These are phyloP conservation scores for Diabrotica balteata DNA, from an alignment of 2,888 invertebrate species.

Conservation along the genomic window DNA sequence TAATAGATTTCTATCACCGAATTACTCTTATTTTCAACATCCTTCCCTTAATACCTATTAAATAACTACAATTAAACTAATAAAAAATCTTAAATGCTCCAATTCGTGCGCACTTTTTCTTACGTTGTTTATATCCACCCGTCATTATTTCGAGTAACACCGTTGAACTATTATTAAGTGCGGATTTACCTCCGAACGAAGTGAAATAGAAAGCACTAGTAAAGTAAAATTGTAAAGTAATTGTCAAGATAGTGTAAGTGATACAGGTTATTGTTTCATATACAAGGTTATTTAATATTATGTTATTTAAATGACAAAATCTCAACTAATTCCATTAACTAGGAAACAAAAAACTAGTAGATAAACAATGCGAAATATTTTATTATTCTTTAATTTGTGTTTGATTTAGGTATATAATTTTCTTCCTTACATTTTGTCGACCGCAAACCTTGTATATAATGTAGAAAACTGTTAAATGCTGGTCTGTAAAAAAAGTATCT, in stretches of 20 bases:
- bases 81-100: constrained; percentile 7
- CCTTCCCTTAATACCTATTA: background rate
- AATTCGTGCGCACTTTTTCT: constrained; percentile 1
- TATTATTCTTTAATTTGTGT: too few species aligned
- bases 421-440: too few species aligned
- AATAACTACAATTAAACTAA: constrained; percentile 10
- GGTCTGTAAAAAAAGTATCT: too few species aligned
- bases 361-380: too few species aligned
- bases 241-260: background rate
- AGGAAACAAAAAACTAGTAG: too few species aligned
- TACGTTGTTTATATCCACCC: background rate
- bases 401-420: too few species aligned
- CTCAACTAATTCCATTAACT: too few species aligned
- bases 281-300: background rate
- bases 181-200: constrained; percentile 1
- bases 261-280: background rate
- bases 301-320: too few species aligned
- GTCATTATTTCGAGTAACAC: constrained; percentile 2
- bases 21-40: constrained; percentile 4
- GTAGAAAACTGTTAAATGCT: too few species aligned
- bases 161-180: constrained; percentile 8
- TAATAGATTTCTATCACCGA: background rate
- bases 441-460: too few species aligned
- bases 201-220: constrained; percentile 5
- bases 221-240: background rate